Conservation (phyloP, 2,113 vertebrate genomes). For the Rhinolophus ferrumequinum region DNA sequence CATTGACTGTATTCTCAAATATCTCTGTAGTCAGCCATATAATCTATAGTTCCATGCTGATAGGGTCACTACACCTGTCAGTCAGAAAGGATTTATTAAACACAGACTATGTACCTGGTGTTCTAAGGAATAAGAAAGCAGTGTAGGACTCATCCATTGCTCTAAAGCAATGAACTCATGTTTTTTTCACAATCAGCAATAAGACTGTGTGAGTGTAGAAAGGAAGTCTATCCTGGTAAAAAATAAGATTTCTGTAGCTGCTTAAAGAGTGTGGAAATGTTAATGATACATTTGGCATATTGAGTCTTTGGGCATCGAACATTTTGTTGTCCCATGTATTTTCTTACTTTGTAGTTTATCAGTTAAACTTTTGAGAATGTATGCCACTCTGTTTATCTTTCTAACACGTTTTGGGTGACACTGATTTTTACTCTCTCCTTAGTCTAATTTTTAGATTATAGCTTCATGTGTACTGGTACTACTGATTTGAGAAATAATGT, state of each 20-base stretch:
- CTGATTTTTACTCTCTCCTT: not conserved
- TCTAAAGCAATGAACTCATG: not conserved
- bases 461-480: not conserved
- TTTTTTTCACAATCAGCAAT: not conserved
- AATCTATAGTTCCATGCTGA: conserved; percentile 8
- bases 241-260: not conserved
- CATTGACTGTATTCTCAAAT: conserved; percentile 2
- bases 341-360: not conserved
- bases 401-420: not conserved
- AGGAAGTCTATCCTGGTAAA: not conserved
- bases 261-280: not conserved
- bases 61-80: conserved; percentile 14
- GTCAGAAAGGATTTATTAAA: conserved; percentile 48
- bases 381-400: not conserved
- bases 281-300: not conserved
- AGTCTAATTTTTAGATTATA: not conserved
- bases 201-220: not conserved
- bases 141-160: not conserved
- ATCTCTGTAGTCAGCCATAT: not conserved
- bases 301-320: not conserved
- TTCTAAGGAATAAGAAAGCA: conserved; percentile 18
- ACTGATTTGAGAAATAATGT: not conserved
- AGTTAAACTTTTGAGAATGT: not conserved
- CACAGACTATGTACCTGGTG: not conserved
- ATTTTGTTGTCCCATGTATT: not conserved